These are phyloP conservation scores for Tichodroma muraria DNA, from an alignment of 2,113 vertebrate genomes.

Conservation along the genomic window DNA sequence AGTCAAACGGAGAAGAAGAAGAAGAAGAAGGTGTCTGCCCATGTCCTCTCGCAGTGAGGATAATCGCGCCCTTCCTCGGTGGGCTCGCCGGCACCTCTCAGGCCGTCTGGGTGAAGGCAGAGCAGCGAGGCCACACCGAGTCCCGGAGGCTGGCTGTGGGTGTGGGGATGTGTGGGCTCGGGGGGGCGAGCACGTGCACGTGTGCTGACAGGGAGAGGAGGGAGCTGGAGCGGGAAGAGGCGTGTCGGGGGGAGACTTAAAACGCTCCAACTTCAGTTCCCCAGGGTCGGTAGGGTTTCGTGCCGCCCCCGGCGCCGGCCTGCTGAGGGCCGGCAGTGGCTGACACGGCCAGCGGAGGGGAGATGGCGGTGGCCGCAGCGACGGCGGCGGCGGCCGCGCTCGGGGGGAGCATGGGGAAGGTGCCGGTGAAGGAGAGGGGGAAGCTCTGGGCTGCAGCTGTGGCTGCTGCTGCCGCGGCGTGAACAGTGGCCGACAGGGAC, in stretches of 20 bases:
- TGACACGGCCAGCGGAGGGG: slow-evolving; percentile 70
- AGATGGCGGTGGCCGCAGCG: slow-evolving; percentile 73
- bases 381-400: slow-evolving; percentile 63
- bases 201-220: background rate
- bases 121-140: background rate
- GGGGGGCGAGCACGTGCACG: background rate
- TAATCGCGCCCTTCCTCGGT: background rate
- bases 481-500: slow-evolving; percentile 84
- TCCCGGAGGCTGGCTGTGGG: accelerated
- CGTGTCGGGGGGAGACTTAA: slow-evolving; percentile 13
- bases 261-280: slow-evolving; percentile 93
- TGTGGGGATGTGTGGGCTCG: background rate
- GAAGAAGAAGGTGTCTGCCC: background rate
- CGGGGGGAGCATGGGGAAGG: slow-evolving; percentile 80
- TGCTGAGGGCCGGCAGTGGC: slow-evolving; percentile 74
- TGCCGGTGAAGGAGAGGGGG: slow-evolving; percentile 77
- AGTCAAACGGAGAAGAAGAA: background rate
- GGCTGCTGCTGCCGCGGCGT: slow-evolving; percentile 76
- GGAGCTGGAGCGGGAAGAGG: background rate
- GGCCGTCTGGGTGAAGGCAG: background rate
- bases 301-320: slow-evolving; percentile 55
- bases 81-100: background rate
- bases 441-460: slow-evolving; percentile 79
- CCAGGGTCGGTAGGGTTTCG: slow-evolving; percentile 89
- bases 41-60: background rate